Conservation (phyloP, 2,113 vertebrate species). For the Mus spicilegus region DNA sequence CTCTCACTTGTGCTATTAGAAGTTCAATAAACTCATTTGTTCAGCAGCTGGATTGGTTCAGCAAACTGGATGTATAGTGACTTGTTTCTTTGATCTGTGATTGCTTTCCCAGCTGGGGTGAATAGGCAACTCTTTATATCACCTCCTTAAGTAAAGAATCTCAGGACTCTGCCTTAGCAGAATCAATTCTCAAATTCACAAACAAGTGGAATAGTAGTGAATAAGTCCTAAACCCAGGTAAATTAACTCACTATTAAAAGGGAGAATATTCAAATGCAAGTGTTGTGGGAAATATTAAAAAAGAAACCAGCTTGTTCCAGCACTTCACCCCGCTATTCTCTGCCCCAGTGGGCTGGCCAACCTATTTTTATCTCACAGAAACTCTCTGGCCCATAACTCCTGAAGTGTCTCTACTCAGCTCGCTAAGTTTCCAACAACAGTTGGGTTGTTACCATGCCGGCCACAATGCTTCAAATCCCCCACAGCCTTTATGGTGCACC, state of each 20-base stretch:
- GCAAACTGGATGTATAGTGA: background rate
- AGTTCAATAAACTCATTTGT: background rate
- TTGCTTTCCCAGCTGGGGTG: background rate
- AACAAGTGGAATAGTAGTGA: background rate
- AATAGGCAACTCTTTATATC: background rate
- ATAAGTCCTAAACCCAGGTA: background rate
- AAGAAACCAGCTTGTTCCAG: no score
- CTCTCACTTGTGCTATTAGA: background rate
- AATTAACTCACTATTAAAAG: background rate
- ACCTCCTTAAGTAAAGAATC: background rate
- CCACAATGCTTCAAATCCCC: no score
- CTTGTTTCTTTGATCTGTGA: background rate
- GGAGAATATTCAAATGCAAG: slow-evolving; percentile 53
- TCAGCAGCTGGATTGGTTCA: background rate
- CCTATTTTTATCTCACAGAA: no score
- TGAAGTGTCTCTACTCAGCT: no score
- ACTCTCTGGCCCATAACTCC: no score
- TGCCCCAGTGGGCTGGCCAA: no score
- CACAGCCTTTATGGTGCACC: no score
- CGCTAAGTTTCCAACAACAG: no score
- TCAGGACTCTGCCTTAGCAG: background rate
- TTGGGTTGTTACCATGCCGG: no score
- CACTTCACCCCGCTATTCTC: no score
- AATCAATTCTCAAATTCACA: background rate
- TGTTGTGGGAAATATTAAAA: no score